Evolutionary conservation across 2,113 vertebrate genomes (phyloP), one percentile per base, ranked within the genome.

Genomic region (Myiozetetes cayanensis): DNA sequence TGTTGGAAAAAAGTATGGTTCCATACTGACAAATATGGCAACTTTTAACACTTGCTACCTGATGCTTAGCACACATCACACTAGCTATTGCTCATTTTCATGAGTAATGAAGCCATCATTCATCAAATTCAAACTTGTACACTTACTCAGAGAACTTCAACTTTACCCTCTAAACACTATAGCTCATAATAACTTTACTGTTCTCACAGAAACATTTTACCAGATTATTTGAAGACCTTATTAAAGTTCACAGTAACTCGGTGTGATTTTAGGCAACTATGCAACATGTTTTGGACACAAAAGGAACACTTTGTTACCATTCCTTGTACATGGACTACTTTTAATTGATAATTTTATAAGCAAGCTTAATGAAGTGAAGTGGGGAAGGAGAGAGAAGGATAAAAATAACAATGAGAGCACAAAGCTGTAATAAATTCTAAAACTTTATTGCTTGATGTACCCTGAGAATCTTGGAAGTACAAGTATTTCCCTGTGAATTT

Each of bases 381-480:
- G 52, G 30, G 44, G 47, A 94, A 92, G 46, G 41, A 88, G 78
- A 85, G 17, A 39, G 82, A 80, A 90, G 33, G 85, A 92, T 87
- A 95, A 95, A 95, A 91, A 81, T 80, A 96, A 85, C 72, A 85
- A 78, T 10, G 58, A 94, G 68, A 90, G 94, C 72, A 90, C 43
- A 89, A 77, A 84, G n/a, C 49, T 75, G 63, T 50, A 84, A 87
- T 80, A 93, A 97, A 90, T 95, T 87, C 90, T 92, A 65, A 95
- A 95, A 91, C 74, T 91, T 92, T 92, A 94, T 89, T 93, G 89
- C 68, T 49, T 91, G 78, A 84, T 62, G 39, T 88, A 94, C 81
- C 73, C 92, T 82, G 86, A 94, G 92, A 96, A 94, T 35, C 76
- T 87, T 92, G 89, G 76, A 94, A 97, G 46, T 71, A 80, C 70